These are phyloP conservation scores for Dissostichus mawsoni DNA, from an alignment of 2,113 vertebrate genomes.

Conservation along the genomic window DNA sequence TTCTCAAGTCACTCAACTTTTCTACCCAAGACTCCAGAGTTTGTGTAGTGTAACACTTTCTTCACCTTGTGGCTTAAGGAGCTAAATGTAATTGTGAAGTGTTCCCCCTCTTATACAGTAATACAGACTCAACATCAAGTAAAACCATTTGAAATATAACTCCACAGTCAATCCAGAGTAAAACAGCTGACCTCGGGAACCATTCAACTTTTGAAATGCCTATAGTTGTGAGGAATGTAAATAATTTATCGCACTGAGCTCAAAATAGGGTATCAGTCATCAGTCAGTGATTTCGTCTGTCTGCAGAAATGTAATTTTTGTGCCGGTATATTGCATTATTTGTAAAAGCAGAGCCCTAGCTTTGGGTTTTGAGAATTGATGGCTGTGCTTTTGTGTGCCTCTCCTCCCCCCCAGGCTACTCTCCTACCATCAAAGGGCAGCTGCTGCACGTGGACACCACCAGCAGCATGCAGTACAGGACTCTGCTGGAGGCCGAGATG, in stretches of 20 bases:
- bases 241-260: slow-evolving; percentile 18
- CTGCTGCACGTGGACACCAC: slow-evolving; percentile 97
- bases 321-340: background rate
- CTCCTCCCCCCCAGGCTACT: slow-evolving; percentile 86
- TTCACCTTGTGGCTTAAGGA: background rate
- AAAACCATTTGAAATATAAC: background rate
- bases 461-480: slow-evolving; percentile 98
- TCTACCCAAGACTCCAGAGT: too few relatives aligned
- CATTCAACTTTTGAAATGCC: background rate
- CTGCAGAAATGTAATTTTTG: slow-evolving; percentile 13
- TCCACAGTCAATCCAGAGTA: slow-evolving; percentile 3
- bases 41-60: background rate
- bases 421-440: slow-evolving; percentile 96
- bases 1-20: too few relatives aligned
- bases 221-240: background rate
- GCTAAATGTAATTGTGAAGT: too few relatives aligned
- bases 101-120: background rate
- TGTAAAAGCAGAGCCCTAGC: background rate
- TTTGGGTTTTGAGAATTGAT: slow-evolving; percentile 42
- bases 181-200: background rate
- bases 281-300: slow-evolving; percentile 23
- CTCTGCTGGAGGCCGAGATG: slow-evolving; percentile 98
- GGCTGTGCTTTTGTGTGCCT: background rate
- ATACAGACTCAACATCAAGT: slow-evolving; percentile 4
- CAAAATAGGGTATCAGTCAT: slow-evolving; percentile 25